Conservation (phyloP, 1,140 invertebrate species). For the Vanessa tameamea region DNA sequence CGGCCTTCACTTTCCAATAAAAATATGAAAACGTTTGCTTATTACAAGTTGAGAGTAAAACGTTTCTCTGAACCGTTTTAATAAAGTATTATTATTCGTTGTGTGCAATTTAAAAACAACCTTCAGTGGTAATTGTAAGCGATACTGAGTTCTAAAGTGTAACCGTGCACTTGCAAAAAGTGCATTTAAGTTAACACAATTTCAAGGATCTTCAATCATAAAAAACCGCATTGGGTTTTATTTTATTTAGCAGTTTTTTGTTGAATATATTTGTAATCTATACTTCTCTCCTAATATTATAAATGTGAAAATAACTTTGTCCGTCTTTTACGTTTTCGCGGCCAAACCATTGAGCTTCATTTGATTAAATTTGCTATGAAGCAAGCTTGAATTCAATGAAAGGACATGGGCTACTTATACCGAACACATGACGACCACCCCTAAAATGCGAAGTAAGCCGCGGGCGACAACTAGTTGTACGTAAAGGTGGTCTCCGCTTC, state of each 20-base stretch:
- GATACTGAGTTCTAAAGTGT: conserved; percentile 12
- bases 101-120: conserved; percentile 34
- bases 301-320: no score
- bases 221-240: background rate
- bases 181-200: conserved; percentile 4
- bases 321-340: no score
- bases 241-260: no score
- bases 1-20: conserved; percentile 27
- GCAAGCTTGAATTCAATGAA: no score
- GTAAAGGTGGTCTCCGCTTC: background rate
- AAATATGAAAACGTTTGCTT: conserved; percentile 20
- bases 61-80: conserved; percentile 33
- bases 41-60: conserved; percentile 23
- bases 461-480: no score
- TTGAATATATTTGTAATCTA: no score
- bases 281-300: no score
- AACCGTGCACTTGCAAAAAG: conserved; percentile 3
- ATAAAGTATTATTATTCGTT: conserved; percentile 31
- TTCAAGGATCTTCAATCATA: conserved; percentile 8
- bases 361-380: no score
- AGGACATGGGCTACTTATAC: no score
- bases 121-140: conserved; percentile 34
- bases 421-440: no score
- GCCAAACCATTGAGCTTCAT: no score
- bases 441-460: no score